phyloP scores from a whole-genome alignment of 2,888 invertebrate genomes.

The Glyphotaelius pellucidus region DNA sequence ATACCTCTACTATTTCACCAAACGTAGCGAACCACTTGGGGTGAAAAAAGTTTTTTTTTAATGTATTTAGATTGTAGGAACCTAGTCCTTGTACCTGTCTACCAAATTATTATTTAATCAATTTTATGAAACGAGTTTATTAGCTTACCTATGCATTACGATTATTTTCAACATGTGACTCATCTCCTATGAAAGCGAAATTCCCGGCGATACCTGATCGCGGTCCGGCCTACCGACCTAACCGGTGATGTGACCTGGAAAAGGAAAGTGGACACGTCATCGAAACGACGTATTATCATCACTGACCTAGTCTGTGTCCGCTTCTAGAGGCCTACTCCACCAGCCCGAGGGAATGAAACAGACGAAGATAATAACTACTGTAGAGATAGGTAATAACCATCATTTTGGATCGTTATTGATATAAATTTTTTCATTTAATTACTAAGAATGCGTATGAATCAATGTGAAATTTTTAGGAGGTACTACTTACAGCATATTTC shows the following conservation, averaged over 20 bases:
- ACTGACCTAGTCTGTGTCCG: neutral
- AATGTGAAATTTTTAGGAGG: neutral
- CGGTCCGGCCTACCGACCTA: neutral
- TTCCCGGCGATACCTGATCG: conserved; percentile 10
- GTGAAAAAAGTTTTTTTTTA: too few species aligned
- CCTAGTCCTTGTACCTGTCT: too few species aligned
- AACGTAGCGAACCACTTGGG: too few species aligned
- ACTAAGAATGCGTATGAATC: neutral
- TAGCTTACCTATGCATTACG: neutral
- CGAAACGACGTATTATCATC: neutral
- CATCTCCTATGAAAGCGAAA: conserved; percentile 2
- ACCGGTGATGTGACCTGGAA: conserved; percentile 27
- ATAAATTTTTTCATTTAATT: neutral
- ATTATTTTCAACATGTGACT: neutral
- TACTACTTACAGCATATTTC: neutral
- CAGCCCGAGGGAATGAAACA: neutral
- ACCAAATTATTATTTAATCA: neutral
- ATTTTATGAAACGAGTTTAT: neutral
- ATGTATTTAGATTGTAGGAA: too few species aligned
- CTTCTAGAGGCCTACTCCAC: neutral
- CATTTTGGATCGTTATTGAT: neutral
- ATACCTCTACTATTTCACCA: too few species aligned
- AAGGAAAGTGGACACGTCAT: conserved; percentile 36
- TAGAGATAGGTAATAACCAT: too few species aligned
- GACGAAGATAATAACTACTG: neutral